Conservation (phyloP, 2,113 vertebrate genomes). For the Coracopsis vasa region DNA sequence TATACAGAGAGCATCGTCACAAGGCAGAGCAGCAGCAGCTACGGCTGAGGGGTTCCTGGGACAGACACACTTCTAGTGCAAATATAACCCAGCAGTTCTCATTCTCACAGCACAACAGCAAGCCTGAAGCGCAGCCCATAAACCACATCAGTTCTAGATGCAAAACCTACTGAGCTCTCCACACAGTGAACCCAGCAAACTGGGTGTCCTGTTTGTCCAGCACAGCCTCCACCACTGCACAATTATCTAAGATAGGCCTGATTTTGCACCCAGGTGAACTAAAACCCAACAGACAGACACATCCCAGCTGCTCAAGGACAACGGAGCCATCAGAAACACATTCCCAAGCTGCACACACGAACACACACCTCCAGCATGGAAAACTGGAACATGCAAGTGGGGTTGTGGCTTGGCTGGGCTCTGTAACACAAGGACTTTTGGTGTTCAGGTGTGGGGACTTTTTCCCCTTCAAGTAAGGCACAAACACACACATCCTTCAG, state of each 20-base stretch:
- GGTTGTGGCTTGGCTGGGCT: neutral
- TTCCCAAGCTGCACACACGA: neutral
- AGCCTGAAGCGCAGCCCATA: neutral
- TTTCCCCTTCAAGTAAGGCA: neutral
- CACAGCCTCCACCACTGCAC: neutral
- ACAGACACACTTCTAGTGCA: neutral
- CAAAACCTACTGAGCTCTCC: neutral
- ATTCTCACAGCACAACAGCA: neutral
- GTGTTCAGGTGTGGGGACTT: rapidly evolving
- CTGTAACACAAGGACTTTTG: neutral
- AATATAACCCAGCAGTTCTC: neutral
- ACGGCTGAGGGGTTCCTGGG: neutral
- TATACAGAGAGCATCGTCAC: neutral
- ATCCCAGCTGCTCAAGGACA: neutral
- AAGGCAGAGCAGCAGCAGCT: neutral
- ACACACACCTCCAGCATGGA: neutral
- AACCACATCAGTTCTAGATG: neutral
- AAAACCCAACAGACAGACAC: neutral
- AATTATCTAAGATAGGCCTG: neutral
- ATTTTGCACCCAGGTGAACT: neutral
- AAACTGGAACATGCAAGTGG: neutral
- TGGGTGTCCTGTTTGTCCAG: neutral
- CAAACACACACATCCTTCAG: neutral
- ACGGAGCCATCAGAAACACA: neutral
- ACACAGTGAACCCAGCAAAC: neutral